These are phyloP conservation scores for Phocoena phocoena DNA, from an alignment of 2,113 vertebrate genomes.

Conservation along the genomic window DNA sequence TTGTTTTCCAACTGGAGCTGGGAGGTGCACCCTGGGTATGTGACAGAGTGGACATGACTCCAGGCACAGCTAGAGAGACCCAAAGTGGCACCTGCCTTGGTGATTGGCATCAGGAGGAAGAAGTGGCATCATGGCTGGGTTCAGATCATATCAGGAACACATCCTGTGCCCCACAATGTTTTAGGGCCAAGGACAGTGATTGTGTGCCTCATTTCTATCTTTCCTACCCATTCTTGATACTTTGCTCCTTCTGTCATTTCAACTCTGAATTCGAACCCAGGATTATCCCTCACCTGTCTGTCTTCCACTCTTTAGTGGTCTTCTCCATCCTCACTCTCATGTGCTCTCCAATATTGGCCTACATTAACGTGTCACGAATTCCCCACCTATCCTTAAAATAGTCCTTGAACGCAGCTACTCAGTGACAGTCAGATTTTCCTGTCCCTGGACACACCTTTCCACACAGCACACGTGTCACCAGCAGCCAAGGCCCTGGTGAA, in stretches of 20 bases:
- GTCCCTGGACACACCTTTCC: not conserved
- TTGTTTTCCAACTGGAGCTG: not conserved
- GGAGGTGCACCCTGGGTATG: not conserved
- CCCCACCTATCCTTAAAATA: not conserved
- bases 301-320: not conserved
- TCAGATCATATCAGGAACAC: no score
- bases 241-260: not conserved
- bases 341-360: no score
- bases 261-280: not conserved
- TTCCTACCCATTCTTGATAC: not conserved
- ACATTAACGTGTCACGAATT: not conserved
- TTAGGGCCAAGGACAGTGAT: no score
- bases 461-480: not conserved
- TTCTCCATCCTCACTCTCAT: not conserved
- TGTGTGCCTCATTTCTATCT: not conserved
- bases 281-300: not conserved
- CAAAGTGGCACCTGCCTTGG: not conserved
- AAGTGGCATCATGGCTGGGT: no score
- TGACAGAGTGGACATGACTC: not conserved
- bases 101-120: not conserved
- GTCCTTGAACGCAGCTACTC: not conserved
- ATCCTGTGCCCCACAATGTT: not conserved
- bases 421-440: not conserved
- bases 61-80: not conserved
- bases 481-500: not conserved